These are phyloP conservation scores for Drosophila borborema DNA, from an alignment of 2,888 invertebrate genomes.

Conservation along the genomic window DNA sequence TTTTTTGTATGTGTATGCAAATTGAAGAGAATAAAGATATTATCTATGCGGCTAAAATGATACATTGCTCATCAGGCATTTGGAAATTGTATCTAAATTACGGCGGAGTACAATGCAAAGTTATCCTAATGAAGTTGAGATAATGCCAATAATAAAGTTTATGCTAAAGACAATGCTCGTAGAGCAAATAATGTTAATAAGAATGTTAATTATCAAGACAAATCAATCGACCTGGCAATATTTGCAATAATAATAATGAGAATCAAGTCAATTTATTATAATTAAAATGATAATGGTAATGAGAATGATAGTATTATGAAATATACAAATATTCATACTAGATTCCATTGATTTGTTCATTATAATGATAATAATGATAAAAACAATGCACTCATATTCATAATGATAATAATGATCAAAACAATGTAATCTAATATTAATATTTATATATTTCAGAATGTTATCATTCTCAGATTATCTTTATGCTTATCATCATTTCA, in stretches of 20 bases:
- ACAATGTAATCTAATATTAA: not conserved
- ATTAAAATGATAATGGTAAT: too few relatives aligned
- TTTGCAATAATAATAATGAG: not conserved
- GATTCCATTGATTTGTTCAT: too few relatives aligned
- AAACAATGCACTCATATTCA: too few relatives aligned
- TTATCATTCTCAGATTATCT: not conserved
- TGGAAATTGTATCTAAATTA: not conserved
- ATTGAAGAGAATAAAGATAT: not conserved
- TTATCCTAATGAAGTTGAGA: not conserved
- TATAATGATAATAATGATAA: too few relatives aligned
- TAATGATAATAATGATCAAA: too few relatives aligned
- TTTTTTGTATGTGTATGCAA: not conserved
- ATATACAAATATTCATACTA: too few relatives aligned
- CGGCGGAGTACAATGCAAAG: not conserved
- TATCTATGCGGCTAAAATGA: not conserved
- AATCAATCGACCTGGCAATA: not conserved
- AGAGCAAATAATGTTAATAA: not conserved
- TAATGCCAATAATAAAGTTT: not conserved
- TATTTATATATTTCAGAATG: not conserved
- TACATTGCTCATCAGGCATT: not conserved
- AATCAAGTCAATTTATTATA: too few relatives aligned
- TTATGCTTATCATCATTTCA: not conserved
- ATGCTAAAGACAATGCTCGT: not conserved
- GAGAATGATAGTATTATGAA: too few relatives aligned
- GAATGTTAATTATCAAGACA: not conserved